Conservation (phyloP, 1,140 invertebrate species). For the Aphaenogaster floridana region DNA sequence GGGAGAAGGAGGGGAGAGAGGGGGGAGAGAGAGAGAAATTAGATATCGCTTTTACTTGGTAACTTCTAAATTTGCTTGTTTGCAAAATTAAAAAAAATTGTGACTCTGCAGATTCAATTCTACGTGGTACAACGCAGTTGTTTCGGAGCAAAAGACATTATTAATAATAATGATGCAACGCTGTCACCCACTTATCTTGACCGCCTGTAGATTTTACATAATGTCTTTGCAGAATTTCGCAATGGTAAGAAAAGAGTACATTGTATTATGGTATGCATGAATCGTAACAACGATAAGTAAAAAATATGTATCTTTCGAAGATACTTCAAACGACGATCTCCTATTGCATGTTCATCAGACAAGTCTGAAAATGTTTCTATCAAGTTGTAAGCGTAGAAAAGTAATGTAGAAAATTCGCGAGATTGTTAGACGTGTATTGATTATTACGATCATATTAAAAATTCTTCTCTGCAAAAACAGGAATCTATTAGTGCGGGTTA, state of each 20-base stretch:
- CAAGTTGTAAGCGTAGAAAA: constrained; percentile 1
- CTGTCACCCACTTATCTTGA: background rate
- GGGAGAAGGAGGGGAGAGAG: too few species aligned
- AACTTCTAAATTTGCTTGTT: background rate
- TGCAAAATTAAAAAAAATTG: background rate
- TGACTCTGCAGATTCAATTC: constrained; percentile 6
- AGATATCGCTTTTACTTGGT: background rate
- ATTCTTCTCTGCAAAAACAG: background rate
- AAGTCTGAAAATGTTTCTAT: background rate
- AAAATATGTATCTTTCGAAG: constrained; percentile 12
- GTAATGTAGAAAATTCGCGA: background rate
- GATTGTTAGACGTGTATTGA: background rate
- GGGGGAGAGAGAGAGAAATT: background rate
- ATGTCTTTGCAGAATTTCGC: constrained; percentile 37
- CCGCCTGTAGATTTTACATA: constrained; percentile 15
- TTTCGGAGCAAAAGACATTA: constrained; percentile 5
- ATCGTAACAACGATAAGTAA: background rate
- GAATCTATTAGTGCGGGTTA: background rate
- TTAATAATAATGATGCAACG: constrained; percentile 23
- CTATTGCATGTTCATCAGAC: constrained; percentile 39
- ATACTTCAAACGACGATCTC: constrained; percentile 21
- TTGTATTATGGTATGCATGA: background rate
- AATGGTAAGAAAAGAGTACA: constrained; percentile 24
- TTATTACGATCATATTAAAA: background rate
- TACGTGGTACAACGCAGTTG: constrained; percentile 2